These are phyloP conservation scores for Panagrolaimus sp. DNA, from an alignment of 1,140 invertebrate species.

Conservation along the genomic window DNA sequence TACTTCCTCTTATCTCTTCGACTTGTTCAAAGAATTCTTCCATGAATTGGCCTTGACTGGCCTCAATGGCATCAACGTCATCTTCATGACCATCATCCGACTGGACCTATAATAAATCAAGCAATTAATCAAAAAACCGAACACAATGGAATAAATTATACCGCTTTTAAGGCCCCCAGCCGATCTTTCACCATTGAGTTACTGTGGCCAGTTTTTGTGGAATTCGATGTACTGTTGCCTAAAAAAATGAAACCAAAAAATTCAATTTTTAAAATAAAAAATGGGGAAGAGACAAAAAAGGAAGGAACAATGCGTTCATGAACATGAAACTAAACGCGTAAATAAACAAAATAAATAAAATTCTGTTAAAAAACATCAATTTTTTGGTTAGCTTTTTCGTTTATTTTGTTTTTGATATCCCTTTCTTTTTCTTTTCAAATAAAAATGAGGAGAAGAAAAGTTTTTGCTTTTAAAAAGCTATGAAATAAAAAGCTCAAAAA, in stretches of 20 bases:
- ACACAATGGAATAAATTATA: conserved; percentile 18
- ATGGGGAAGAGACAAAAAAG: neutral
- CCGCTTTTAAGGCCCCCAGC: conserved; percentile 52
- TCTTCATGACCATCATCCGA: conserved; percentile 58
- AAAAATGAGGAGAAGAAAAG: no score
- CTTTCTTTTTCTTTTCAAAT: no score
- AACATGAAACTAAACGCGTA: no score
- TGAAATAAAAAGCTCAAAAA: no score
- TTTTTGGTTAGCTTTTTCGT: no score
- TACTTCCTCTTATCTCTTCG: conserved; percentile 97
- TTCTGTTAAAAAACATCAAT: no score
- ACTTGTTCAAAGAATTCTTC: conserved; percentile 65
- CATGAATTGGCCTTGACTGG: conserved; percentile 57
- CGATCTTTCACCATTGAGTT: conserved; percentile 46
- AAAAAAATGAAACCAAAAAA: neutral
- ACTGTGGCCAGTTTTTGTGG: conserved; percentile 6
- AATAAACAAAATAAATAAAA: no score
- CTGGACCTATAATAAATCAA: conserved; percentile 43
- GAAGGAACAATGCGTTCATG: neutral
- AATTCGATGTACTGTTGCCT: neutral
- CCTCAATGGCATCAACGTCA: conserved; percentile 50
- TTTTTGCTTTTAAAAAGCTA: no score
- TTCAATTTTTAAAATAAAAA: neutral
- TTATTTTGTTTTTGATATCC: no score
- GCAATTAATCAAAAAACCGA: conserved; percentile 1